These are phyloP conservation scores for Lutraria rhynchaena DNA, from an alignment of 1,140 invertebrate genomes.

Conservation along the genomic window DNA sequence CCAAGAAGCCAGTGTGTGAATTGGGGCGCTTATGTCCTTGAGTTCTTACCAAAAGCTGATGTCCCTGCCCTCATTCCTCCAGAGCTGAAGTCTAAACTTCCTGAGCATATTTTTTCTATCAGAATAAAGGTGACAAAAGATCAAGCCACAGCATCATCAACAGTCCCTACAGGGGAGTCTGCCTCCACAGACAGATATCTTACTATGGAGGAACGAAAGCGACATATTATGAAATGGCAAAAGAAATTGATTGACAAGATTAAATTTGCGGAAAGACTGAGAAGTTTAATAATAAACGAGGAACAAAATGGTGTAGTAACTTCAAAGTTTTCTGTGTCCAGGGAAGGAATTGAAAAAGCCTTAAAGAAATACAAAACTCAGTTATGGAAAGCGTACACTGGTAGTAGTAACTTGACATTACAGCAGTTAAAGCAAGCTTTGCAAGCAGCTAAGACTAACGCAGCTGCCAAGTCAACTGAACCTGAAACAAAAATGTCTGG, in stretches of 20 bases:
- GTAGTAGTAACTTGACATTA: conserved; percentile 31
- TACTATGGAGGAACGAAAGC: conserved; percentile 45
- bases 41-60: conserved; percentile 74
- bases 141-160: background rate
- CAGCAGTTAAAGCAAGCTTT: conserved; percentile 46
- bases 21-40: conserved; percentile 69
- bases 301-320: conserved; percentile 35
- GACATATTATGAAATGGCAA: conserved; percentile 29
- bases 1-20: background rate
- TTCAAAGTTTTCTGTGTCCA: conserved; percentile 42
- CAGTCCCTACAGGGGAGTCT: conserved; percentile 40
- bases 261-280: conserved; percentile 57
- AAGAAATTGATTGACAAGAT: conserved; percentile 57
- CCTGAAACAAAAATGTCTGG: background rate
- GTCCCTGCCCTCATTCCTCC: conserved; percentile 75
- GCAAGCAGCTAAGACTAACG: conserved; percentile 24
- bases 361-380: conserved; percentile 57
- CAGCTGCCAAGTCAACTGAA: background rate
- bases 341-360: conserved; percentile 56
- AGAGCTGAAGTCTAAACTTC: conserved; percentile 74
- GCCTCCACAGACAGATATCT: conserved; percentile 5
- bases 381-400: conserved; percentile 56
- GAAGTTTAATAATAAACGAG: conserved; percentile 33
- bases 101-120: conserved; percentile 73
- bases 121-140: conserved; percentile 63